Evolutionary conservation across 1,140 invertebrate species (phyloP), one percentile per base, ranked within the genome.

Genomic region (Wasmannia auropunctata): DNA sequence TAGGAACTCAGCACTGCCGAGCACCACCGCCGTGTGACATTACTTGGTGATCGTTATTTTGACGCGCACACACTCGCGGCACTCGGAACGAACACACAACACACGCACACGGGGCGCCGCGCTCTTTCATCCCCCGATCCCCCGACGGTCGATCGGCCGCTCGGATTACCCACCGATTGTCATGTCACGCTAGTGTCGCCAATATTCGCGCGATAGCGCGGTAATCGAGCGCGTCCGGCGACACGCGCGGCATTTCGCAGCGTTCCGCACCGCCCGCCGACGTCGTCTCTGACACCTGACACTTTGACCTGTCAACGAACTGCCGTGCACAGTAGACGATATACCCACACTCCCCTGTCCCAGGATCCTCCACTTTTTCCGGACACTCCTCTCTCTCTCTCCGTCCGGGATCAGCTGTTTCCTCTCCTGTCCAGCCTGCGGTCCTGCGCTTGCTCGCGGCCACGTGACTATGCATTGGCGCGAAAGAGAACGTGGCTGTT

Each of bases 21-120:
- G 34, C 43, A 37, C 6, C 31, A n/a, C n/a, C n/a, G n/a, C n/a
- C n/a, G n/a, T n/a, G 11, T 80, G 43, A 65, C 76, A 80, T 67
- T 19, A 16, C 43, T n/a, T n/a, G n/a, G 10, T 80, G 16, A 34
- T 49, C 37, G 16, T 63, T 79, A 63, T 79, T 80, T 79, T 67
- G 76, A 80, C 46, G 46, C 49, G 14, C 28, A 3, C 54, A 40
- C 74, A 5, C 34, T n/a, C 56, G 28, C 6, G n/a, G 14, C 51
- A 56, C 11, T 0, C n/a, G n/a, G n/a, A 43, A 3, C 31, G 4
- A n/a, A 25, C 11, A 22, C 75, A 37, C 40, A n/a, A 46, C n/a
- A 37, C 25, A 31, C 10, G 1, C 54, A 16, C 19, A 14, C 25
- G 19, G 11, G 37, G 7, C 16, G n/a, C 6, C 74, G 11, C 31